phyloP scores from a whole-genome alignment of 2,797 vertebrate genomes.

The Masticophis lateralis region DNA sequence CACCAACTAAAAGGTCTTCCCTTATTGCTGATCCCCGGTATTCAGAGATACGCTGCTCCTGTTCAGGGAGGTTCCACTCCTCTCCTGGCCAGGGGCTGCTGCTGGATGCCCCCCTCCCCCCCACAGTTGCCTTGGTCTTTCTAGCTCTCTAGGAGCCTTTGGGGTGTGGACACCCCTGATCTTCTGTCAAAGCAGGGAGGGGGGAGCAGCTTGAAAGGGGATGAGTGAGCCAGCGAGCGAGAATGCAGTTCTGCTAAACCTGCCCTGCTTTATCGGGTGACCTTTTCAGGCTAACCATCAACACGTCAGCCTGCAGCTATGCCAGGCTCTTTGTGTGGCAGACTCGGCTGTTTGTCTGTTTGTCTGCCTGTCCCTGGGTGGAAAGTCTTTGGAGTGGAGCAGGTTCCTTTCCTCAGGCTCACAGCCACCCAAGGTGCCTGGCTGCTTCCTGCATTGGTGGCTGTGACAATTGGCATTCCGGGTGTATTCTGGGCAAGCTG shows the following conservation, averaged over 20 bases:
- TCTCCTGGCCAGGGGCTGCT: not conserved
- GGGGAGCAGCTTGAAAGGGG: not conserved
- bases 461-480: not conserved
- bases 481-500: not conserved
- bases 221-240: not conserved
- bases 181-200: not conserved
- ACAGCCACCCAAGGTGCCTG: not conserved
- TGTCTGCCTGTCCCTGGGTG: not conserved
- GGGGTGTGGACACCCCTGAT: not conserved
- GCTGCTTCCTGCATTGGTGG: not conserved
- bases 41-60: not conserved
- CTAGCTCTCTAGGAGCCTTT: not conserved
- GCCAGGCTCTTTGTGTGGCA: not conserved
- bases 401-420: not conserved
- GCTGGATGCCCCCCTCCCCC: no score
- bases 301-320: not conserved
- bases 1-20: not conserved
- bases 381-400: not conserved
- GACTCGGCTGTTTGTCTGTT: not conserved
- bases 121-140: not conserved
- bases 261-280: not conserved
- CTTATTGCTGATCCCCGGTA: no score
- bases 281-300: not conserved
- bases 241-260: not conserved
- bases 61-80: not conserved